phyloP scores from a whole-genome alignment of 2,797 vertebrate species.

The Psittacula echo region DNA sequence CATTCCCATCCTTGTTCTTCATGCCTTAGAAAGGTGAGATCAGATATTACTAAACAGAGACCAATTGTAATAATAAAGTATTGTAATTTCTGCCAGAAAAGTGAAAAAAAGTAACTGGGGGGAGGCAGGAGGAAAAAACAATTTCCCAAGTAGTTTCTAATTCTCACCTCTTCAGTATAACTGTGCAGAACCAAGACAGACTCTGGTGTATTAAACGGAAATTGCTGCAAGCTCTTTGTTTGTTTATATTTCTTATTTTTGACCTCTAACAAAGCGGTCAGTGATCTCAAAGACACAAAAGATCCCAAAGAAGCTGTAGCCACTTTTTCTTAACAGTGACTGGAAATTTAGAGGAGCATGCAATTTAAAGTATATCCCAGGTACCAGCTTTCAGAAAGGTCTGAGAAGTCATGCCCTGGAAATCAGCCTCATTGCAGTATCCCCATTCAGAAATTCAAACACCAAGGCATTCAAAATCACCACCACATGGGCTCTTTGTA shows the following conservation, averaged over 20 bases:
- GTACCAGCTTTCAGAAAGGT: not conserved
- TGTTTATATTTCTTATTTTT: slow-evolving; percentile 38
- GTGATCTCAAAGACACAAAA: not conserved
- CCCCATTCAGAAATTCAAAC: not conserved
- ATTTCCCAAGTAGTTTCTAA: not conserved
- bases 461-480: not conserved
- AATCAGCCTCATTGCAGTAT: not conserved
- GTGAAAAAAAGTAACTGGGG: not conserved
- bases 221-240: slow-evolving; percentile 30
- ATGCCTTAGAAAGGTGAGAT: not conserved
- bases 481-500: not conserved
- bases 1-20: not conserved
- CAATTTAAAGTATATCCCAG: not conserved
- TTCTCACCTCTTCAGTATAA: slow-evolving; percentile 15
- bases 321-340: not conserved
- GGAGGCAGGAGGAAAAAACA: not conserved
- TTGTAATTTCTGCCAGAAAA: not conserved
- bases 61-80: not conserved
- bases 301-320: not conserved
- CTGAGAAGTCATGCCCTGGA: not conserved
- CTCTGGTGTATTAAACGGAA: slow-evolving; percentile 4
- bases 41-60: not conserved
- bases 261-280: not conserved
- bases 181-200: not conserved
- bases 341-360: not conserved